phyloP scores from a whole-genome alignment of 2,888 invertebrate genomes.

The Orthosia incerta region DNA sequence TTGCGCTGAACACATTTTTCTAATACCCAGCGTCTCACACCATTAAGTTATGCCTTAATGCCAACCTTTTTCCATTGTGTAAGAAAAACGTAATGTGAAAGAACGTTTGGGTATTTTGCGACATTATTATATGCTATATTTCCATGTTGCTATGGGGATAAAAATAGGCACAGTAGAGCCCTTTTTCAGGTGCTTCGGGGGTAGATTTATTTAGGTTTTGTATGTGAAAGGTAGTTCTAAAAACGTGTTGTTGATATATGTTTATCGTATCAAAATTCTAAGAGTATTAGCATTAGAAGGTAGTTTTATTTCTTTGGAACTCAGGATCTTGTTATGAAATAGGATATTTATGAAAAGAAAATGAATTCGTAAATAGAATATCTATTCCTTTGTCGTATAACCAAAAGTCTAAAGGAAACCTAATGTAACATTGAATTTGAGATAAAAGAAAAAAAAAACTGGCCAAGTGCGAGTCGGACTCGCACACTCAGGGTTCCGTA shows the following conservation, averaged over 20 bases:
- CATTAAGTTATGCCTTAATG: conserved; percentile 78
- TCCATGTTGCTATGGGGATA: conserved; percentile 54
- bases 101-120: conserved; percentile 58
- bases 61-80: conserved; percentile 68
- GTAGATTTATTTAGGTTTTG: conserved; percentile 48
- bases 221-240: conserved; percentile 5
- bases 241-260: background rate
- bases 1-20: conserved; percentile 74
- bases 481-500: too few species aligned
- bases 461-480: too few species aligned
- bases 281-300: background rate
- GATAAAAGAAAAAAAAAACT: too few species aligned
- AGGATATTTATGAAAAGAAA: too few species aligned
- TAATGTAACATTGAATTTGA: background rate
- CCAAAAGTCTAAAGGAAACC: background rate
- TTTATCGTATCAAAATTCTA: background rate
- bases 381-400: background rate
- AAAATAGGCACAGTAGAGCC: conserved; percentile 38
- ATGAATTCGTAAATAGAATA: background rate
- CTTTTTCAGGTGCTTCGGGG: conserved; percentile 43
- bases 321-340: background rate
- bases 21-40: conserved; percentile 72
- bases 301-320: background rate
- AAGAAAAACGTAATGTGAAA: conserved; percentile 54
- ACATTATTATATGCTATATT: conserved; percentile 62